A percentile compares a stretch with the other conserved stretches of the same genome.
These are phyloP conservation scores for Melanostigma gelatinosum DNA, from an alignment of 2,113 vertebrate genomes.

Conservation along the genomic window DNA sequence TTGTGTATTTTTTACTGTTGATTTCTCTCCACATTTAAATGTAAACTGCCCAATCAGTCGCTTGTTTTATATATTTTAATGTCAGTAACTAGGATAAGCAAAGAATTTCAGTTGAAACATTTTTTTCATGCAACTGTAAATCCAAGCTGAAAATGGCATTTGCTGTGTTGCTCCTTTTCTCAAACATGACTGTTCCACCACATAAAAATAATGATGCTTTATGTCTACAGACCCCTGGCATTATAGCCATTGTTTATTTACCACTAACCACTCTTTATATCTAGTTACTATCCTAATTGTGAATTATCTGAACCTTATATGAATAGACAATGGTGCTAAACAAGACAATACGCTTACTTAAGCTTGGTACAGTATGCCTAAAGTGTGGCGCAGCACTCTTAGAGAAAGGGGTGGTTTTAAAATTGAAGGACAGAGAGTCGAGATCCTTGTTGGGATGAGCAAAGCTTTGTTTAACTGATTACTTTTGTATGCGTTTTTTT, in stretches of 20 bases:
- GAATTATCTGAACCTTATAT: background rate
- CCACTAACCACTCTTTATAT: background rate
- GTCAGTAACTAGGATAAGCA: background rate
- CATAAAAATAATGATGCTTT: background rate
- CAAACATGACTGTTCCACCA: background rate
- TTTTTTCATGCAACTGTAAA: background rate
- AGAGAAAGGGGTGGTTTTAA: background rate
- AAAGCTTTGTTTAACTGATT: background rate
- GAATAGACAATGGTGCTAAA: background rate
- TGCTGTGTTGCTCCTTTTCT: background rate
- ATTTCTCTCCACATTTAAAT: background rate
- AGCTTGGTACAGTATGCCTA: background rate
- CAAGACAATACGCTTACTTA: background rate
- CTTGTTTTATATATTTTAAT: background rate
- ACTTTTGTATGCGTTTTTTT: background rate
- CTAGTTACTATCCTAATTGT: background rate
- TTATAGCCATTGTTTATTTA: background rate
- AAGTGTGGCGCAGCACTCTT: background rate
- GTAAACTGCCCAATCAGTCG: background rate
- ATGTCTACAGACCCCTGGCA: background rate
- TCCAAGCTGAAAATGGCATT: background rate
- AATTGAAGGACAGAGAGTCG: background rate
- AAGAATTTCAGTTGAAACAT: background rate
- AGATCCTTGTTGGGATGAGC: background rate
- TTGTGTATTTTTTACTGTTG: background rate